These are phyloP conservation scores for Synodontis membranacea DNA, from an alignment of 2,113 vertebrate species.

Conservation along the genomic window DNA sequence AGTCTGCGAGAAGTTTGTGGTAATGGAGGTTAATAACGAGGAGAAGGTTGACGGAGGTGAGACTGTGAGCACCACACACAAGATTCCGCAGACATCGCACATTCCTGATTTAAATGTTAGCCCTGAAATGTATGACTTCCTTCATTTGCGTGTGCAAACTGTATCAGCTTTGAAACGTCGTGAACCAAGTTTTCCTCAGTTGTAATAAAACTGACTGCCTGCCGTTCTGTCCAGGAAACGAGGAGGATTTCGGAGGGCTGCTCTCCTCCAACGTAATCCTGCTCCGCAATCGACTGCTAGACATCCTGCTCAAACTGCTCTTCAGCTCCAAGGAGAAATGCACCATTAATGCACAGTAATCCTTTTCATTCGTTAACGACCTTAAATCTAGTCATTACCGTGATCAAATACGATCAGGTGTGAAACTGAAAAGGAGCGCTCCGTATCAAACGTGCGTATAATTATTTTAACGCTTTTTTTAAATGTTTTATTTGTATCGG, in stretches of 20 bases:
- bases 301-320: constrained; percentile 89
- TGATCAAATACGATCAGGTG: neutral
- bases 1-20: constrained; percentile 98
- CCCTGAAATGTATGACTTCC: no score
- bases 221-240: constrained; percentile 73
- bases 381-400: neutral
- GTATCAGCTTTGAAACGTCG: neutral
- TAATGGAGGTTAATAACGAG: constrained; percentile 94
- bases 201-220: neutral
- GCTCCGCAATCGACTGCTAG: constrained; percentile 90
- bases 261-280: constrained; percentile 92
- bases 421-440: neutral
- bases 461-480: neutral
- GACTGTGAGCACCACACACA: constrained; percentile 24
- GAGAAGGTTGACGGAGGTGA: constrained; percentile 91
- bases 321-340: constrained; percentile 94
- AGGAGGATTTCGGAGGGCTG: constrained; percentile 93
- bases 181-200: neutral
- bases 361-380: neutral
- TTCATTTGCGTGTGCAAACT: neutral
- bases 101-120: neutral
- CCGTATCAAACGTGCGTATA: neutral
- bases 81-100: neutral
- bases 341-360: constrained; percentile 88
- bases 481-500: neutral